Evolutionary conservation across 2,797 vertebrate species (phyloP).

Genomic region (Hozukius guyotensis): DNA sequence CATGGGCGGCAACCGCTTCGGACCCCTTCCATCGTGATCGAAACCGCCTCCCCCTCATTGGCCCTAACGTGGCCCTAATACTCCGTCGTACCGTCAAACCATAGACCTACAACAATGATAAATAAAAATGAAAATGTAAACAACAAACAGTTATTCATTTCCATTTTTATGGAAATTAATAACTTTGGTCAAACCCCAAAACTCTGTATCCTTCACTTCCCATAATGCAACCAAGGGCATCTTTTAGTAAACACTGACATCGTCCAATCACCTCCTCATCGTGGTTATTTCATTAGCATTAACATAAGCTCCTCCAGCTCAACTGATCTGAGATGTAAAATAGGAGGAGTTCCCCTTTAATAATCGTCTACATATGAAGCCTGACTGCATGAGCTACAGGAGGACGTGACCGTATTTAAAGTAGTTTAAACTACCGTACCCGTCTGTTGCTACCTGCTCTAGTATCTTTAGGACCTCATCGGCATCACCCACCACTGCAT

Average conservation of each 20-base stretch:
- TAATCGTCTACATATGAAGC: neutral
- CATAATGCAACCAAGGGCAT: neutral
- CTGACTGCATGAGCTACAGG: neutral
- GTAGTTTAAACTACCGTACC: neutral
- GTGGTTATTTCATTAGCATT: neutral
- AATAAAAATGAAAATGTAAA: no score
- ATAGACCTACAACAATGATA: no score
- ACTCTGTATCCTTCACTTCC: neutral
- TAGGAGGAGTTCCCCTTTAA: neutral
- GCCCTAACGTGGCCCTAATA: no score
- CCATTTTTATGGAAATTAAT: no score
- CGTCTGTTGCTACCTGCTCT: neutral
- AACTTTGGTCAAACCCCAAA: neutral
- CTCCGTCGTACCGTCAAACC: no score
- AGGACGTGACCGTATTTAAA: neutral
- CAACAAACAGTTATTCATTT: no score
- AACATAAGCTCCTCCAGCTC: neutral
- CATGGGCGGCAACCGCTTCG: neutral
- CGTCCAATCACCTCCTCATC: neutral
- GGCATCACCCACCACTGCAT: neutral
- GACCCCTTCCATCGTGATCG: neutral
- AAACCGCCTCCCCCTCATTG: neutral
- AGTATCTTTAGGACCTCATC: neutral
- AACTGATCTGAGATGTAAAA: neutral
- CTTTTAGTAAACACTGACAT: neutral